Base-by-base conservation (phyloP, 2,113 vertebrate genomes). In the Laterallus jamaicensis region DNA sequence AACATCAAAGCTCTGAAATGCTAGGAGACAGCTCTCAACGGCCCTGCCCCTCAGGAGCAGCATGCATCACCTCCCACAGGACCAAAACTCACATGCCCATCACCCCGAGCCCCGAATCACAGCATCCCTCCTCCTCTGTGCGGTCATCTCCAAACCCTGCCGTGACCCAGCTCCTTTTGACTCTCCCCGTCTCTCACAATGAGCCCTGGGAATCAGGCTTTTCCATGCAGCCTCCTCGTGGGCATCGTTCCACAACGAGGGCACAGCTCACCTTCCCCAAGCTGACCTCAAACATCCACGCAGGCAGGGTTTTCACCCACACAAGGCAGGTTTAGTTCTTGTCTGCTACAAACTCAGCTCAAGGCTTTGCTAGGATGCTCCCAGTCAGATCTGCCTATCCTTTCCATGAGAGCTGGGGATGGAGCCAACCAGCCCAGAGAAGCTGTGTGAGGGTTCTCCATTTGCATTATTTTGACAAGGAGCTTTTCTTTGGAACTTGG, bases 261-360 rank as follows among this genome's bases (percentile, higher is more conserved):
- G 42, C 52, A n/a, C 44, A n/a, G 55, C 12, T 82, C 20, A 22
- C 31, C 5, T 44, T 39, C 39, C 39, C 39, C 54, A 50, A 69
- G 15, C 32, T 17, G 39, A 63, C 19, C 42, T 40, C 18, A 50
- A 82, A 79, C 54, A 52, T 2, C 40, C 13, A 0, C 1, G 6
- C 10, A 31, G 24, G 1, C 0, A 0, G 17, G 37, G 26, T 17
- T 66, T 64, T 62, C 0, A 5, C 64, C 47, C 21, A 2, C 0
- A 24, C 62, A 55, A 40, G 39, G 49, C 37, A 63, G 28, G 37
- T 44, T 12, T 21, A 66, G 32, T 21, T 47, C 28, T 31, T 26
- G 20, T 4, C 52, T 62, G 56, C 58, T 63, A 35, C 70, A 24
- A 44, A 31, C 22, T 9, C 60, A 44, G 77, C 81, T 58, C 11